Percentiles rank a stretch among this genome's conserved stretches.
Conservation (phyloP, 1,140 invertebrate genomes). For the Drosophila bipectinata region DNA sequence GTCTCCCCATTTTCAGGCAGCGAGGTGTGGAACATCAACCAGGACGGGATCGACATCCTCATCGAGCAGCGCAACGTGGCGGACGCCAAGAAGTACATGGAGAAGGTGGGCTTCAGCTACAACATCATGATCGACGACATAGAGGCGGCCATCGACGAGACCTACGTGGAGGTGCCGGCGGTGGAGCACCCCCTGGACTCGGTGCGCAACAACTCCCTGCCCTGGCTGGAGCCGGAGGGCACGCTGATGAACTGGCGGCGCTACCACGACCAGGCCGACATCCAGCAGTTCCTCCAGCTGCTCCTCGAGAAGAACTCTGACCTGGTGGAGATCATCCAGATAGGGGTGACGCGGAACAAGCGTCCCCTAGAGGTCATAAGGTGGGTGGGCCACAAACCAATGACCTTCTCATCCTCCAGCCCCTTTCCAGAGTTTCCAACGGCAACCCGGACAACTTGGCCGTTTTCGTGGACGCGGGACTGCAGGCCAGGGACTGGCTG, state of each 20-base stretch:
- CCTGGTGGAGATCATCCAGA: constrained; percentile 87
- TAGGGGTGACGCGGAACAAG: constrained; percentile 90
- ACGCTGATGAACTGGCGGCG: constrained; percentile 90
- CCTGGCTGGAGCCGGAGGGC: constrained; percentile 83
- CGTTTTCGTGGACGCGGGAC: constrained; percentile 88
- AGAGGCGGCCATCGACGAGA: constrained; percentile 90
- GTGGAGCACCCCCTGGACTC: constrained; percentile 79
- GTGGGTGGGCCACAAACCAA: constrained; percentile 22
- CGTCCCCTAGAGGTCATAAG: constrained; percentile 87
- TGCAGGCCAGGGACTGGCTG: constrained; percentile 95
- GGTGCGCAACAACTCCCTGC: constrained; percentile 74
- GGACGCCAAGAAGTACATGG: constrained; percentile 86
- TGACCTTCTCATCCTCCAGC: no score
- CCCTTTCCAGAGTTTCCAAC: constrained; percentile 86
- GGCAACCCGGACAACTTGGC: constrained; percentile 86
- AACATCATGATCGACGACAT: constrained; percentile 89
- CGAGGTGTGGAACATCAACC: constrained; percentile 82
- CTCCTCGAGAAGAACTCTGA: constrained; percentile 87
- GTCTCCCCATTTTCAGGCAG: constrained; percentile 49
- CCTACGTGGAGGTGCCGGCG: constrained; percentile 87
- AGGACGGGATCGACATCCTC: constrained; percentile 85
- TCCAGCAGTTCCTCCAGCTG: constrained; percentile 88
- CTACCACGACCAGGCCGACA: constrained; percentile 88
- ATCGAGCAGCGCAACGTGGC: constrained; percentile 86
- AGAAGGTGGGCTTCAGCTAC: constrained; percentile 86